A percentile compares a stretch with the other conserved stretches of the same genome.
These are phyloP conservation scores for Lampris megalopsis DNA, from an alignment of 2,113 vertebrate genomes.

Conservation along the genomic window DNA sequence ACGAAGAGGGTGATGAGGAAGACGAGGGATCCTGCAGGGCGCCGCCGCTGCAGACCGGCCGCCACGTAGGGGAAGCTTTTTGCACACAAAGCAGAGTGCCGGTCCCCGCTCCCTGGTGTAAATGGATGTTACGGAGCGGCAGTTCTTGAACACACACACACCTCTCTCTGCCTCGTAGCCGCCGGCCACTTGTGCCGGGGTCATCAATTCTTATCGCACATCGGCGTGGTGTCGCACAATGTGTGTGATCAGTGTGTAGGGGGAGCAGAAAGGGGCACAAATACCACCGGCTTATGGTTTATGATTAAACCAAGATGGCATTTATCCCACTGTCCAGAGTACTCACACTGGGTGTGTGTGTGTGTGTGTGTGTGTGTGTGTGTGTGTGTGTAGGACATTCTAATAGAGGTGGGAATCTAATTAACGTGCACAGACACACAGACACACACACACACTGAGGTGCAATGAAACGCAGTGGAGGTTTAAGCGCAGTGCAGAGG, in stretches of 20 bases:
- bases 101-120: not conserved
- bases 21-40: not conserved
- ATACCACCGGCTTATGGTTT: not conserved
- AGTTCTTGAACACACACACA: not conserved
- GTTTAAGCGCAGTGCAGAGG: constrained; percentile 77
- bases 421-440: constrained; percentile 6
- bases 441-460: not conserved
- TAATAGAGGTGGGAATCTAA: constrained; percentile 13
- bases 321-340: no score
- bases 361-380: not conserved
- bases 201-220: constrained; percentile 33
- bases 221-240: constrained; percentile 8
- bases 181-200: not conserved
- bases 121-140: not conserved
- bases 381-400: not conserved
- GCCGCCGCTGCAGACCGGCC: not conserved
- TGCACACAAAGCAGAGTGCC: not conserved
- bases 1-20: constrained; percentile 14
- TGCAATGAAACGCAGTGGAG: constrained; percentile 44
- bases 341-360: not conserved
- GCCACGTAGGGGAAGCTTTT: no score
- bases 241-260: not conserved
- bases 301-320: no score
- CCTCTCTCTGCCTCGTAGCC: not conserved
- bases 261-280: constrained; percentile 6